Base-by-base conservation (phyloP, 2,888 invertebrate genomes). In the Leuctra nigra region DNA sequence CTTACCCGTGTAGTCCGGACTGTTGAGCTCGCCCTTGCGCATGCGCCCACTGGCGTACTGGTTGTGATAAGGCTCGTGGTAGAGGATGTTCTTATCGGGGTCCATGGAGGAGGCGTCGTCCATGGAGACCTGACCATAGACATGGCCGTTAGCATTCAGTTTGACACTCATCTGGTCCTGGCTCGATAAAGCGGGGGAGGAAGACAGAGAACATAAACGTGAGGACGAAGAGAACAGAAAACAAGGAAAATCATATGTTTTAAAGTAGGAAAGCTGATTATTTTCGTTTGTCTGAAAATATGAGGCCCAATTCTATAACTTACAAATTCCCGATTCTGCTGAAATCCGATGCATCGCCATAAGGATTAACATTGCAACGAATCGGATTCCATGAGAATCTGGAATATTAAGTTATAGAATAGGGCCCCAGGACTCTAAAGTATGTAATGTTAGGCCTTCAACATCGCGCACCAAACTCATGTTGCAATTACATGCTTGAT, bases 1-100 rank as follows among this genome's bases (percentile, higher is more conserved):
- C 69, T 68, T 73, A 80, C 80, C 79, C 70, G 78, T 76, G 66
- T 79, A 80, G 68, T 79, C 78, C 57, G 78, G 78, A 64, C 77
- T 76, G 65, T 72, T 73, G 66, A 75, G 73, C 56, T 66, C 66
- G 54, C 73, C 70, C 63, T n/a, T 29, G 25, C 53, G 33, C 23
- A 7, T 18, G 14, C 38, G 11, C 14, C 20, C 20, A 18, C 47
- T 29, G 1, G 55, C 46, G 60, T 69, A 70, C 54, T 68, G 63
- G 57, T 64, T 67, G 44, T 68, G 65, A 63, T 67, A 68, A 24
- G 71, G 69, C 63, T 69, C 68, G 53, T 71, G 70, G 63, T 73
- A 74, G 14, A 66, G 61, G 38, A 66, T 64, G 52, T 64, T 65
- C 61, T 69, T 70, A 55, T 75, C 74, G 29, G 66, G 67, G 23